Base-by-base conservation (phyloP, 2,113 vertebrate species). In the Leptosomus discolor region DNA sequence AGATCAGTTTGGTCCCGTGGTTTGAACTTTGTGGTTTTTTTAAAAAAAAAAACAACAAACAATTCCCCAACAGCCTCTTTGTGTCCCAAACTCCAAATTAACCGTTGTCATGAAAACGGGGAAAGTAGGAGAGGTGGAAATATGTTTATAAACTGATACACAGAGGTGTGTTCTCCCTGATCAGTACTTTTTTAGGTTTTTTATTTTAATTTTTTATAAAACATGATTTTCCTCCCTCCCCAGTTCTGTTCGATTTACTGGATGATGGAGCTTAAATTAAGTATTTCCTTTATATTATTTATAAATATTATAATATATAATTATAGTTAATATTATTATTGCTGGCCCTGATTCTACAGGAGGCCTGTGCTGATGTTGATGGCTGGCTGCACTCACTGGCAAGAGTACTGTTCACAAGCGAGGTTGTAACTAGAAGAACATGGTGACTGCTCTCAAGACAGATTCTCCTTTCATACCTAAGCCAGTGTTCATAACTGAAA, bases 241-340 rank as follows among this genome's bases (percentile, higher is more conserved):
- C 15, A 27, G 9, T 75, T 84, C 34, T 82, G 30, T 37, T 54
- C 29, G 76, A 12, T 4, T 83, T 88, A 57, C 2, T 10, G 19
- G 73, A 41, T 90, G 64, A 57, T 54, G 81, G 60, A 63, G 27
- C n/a, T 94, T 94, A 90, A 96, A 74, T 92, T 39, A 86, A 91
- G 43, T 87, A 46, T 50, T 94, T 95, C 11, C 56, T 80, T 6
- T 18, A 27, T 71, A 43, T 21, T 51, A 54, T 78, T 84, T 91
- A n/a, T n/a, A n/a, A n/a, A n/a, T n/a, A n/a, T n/a, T n/a, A n/a
- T n/a, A n/a, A n/a, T n/a, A n/a, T n/a, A n/a, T n/a, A n/a, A n/a
- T n/a, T n/a, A n/a, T n/a, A n/a, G n/a, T n/a, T n/a, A n/a, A 27
- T 71, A 43, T 21, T 51, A 54, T 78, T 84, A 89, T 53, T 70